These are phyloP conservation scores for Hoplias malabaricus DNA, from an alignment of 2,113 vertebrate genomes.

Conservation along the genomic window DNA sequence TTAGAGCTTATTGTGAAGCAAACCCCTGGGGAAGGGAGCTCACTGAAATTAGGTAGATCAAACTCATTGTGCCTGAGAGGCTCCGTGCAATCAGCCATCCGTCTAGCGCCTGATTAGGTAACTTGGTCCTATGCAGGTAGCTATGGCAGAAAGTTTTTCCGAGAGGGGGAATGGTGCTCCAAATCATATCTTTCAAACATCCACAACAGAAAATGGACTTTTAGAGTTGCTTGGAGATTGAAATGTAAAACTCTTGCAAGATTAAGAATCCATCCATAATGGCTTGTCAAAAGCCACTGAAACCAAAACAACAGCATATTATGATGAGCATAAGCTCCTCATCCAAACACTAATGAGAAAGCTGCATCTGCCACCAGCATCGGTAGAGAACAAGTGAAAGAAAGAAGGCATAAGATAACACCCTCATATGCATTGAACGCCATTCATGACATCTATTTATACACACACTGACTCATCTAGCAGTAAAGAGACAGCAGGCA, in stretches of 20 bases:
- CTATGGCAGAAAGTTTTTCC: neutral
- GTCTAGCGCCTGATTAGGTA: neutral
- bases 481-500: conserved; percentile 19
- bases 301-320: neutral
- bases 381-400: conserved; percentile 1
- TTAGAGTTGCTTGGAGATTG: neutral
- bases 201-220: neutral
- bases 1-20: neutral
- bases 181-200: neutral
- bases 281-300: neutral
- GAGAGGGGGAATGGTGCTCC: neutral
- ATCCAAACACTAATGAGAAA: conserved; percentile 4
- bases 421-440: conserved; percentile 28
- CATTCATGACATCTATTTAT: conserved; percentile 33
- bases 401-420: conserved; percentile 8
- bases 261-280: neutral
- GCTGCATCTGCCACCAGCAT: neutral
- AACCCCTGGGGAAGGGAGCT: neutral
- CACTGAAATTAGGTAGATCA: neutral
- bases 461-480: conserved; percentile 32
- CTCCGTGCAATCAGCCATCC: conserved; percentile 15
- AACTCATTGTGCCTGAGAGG: conserved; percentile 11
- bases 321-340: neutral
- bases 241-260: neutral
- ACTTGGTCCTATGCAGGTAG: conserved; percentile 9